Evolutionary conservation across 2,888 invertebrate genomes (phyloP), one percentile per base, ranked within the genome.

Genomic region (Hesperia comma): DNA sequence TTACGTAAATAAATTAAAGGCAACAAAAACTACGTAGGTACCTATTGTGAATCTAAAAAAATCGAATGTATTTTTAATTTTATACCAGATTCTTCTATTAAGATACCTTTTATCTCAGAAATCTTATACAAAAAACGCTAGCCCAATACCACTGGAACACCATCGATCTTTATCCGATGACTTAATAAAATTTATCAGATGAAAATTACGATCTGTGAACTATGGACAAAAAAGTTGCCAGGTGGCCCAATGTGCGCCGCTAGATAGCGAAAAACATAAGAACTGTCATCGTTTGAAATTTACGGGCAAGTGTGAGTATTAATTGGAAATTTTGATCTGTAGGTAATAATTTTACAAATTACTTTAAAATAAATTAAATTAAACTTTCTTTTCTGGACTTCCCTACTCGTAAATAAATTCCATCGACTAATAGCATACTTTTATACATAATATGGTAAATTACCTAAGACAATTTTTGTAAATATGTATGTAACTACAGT

Each of bases 241-340:
- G 86, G 86, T 90, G 88, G 74, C 62, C 40, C 53, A 54, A 72
- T 84, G 82, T 85, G 85, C 76, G 79, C 79, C 82, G 80, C 79
- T 79, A 80, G 78, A 79, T 82, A 79, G 84, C 84, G 86, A 86
- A 82, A 90, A 87, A 83, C 83, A 83, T 87, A 85, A 77, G 79
- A 80, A 85, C 85, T 92, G 92, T 90, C 91, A 88, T 87, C 88
- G 76, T 83, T 80, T 76, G 70, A 71, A 67, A 71, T 79, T 81
- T 82, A 84, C 8, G 10, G 49, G 3, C 49, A 49, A 49, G 49
- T 10, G 49, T 49, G 10, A 49, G 19, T 19, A 1, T 17, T 49
- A 6, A 0, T 10, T 17, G 3, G 17, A 10, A 19, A 26, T 10
- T 26, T 2, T 7, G 15, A 53, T 53, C 17, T 49, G 19, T 49